Evolutionary conservation across 2,797 vertebrate species (phyloP).

Genomic region (Paratrypauchen microcephalus): DNA sequence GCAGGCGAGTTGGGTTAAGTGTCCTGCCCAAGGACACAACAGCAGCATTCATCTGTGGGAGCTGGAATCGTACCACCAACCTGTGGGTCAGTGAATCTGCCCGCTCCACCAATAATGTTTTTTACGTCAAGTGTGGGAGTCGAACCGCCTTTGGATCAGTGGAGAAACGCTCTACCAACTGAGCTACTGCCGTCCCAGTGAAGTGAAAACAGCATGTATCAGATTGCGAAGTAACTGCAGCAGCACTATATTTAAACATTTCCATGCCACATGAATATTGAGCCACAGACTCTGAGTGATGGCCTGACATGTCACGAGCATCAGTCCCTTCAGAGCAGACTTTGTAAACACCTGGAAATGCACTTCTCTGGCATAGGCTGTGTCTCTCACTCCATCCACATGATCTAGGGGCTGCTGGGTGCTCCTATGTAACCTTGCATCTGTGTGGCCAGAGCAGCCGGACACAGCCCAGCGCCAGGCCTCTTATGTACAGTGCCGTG

Average conservation of each 20-base stretch:
- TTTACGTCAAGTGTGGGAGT: too few species aligned
- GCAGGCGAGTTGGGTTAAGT: too few species aligned
- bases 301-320: conserved; percentile 21
- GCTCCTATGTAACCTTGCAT: conserved; percentile 41
- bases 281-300: conserved; percentile 15
- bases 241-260: background rate
- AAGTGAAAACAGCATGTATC: too few species aligned
- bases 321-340: conserved; percentile 22
- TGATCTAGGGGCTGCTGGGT: conserved; percentile 42
- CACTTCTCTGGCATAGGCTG: conserved; percentile 42
- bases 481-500: too few species aligned
- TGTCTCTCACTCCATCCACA: conserved; percentile 36
- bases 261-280: conserved; percentile 25
- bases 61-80: too few species aligned
- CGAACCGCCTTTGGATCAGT: too few species aligned
- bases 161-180: too few species aligned
- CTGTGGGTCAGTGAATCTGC: too few species aligned
- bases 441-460: conserved; percentile 40
- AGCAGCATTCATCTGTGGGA: too few species aligned
- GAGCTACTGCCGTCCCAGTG: too few species aligned
- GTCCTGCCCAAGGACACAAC: too few species aligned
- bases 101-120: too few species aligned
- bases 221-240: background rate
- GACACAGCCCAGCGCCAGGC: conserved; percentile 33
- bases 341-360: conserved; percentile 53